phyloP scores from a whole-genome alignment of 2,113 vertebrate genomes.

The Indicator indicator region DNA sequence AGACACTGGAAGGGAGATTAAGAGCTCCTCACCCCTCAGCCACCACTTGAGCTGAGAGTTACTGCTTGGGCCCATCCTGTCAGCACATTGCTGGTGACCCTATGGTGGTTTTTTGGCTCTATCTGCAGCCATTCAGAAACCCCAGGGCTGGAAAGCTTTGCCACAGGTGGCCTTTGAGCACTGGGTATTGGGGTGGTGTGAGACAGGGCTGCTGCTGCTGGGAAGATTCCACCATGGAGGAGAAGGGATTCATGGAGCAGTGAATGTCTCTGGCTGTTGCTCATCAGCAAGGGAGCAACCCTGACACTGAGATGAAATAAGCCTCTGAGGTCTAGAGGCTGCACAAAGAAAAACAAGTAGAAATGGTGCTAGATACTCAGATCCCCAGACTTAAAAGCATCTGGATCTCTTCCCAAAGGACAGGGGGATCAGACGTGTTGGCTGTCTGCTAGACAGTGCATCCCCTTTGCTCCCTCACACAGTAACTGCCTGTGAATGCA shows the following conservation, averaged over 20 bases:
- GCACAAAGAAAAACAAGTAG: not conserved
- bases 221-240: accelerated
- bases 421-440: not conserved
- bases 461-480: not conserved
- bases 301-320: not conserved
- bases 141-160: not conserved
- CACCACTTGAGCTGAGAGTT: not conserved
- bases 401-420: not conserved
- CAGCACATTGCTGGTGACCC: not conserved
- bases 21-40: not conserved
- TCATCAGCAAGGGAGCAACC: not conserved
- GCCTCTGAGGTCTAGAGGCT: not conserved
- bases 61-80: not conserved
- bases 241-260: not conserved
- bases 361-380: not conserved
- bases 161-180: accelerated
- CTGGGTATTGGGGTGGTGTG: no score
- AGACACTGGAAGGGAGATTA: not conserved
- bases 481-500: not conserved
- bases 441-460: not conserved
- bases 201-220: not conserved
- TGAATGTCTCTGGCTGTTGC: accelerated
- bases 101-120: accelerated
- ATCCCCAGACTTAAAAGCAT: not conserved
- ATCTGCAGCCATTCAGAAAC: not conserved